Conservation (phyloP, 2,888 invertebrate species). For the Opisthograptis luteolata region DNA sequence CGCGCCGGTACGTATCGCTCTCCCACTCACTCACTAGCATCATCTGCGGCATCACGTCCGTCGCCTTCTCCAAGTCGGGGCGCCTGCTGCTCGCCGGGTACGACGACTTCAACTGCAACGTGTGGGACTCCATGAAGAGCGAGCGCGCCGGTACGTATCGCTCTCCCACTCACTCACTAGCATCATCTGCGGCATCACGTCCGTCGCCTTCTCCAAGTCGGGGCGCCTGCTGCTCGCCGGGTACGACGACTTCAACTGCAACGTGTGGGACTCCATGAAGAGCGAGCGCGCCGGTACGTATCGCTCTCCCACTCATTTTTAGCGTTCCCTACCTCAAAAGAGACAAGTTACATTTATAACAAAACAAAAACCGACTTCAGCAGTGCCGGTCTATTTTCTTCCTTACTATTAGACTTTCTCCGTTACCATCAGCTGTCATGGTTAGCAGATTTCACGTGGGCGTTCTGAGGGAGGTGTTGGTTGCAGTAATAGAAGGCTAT, state of each 20-base stretch:
- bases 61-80: constrained; percentile 99
- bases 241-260: constrained; percentile 99
- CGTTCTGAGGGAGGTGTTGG: too few relatives aligned
- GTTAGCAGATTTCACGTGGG: too few relatives aligned
- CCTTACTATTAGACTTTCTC: too few relatives aligned
- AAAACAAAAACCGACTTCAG: too few relatives aligned
- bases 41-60: constrained; percentile 99
- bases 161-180: too few relatives aligned
- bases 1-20: constrained; percentile 88
- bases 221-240: constrained; percentile 98
- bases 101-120: constrained; percentile 99
- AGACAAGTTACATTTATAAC: too few relatives aligned
- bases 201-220: constrained; percentile 99
- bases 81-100: constrained; percentile 98
- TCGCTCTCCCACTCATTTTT: too few relatives aligned
- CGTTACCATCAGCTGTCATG: too few relatives aligned
- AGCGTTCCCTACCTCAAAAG: too few relatives aligned
- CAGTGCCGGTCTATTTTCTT: too few relatives aligned
- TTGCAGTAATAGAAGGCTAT: too few relatives aligned
- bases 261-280: constrained; percentile 99
- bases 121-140: constrained; percentile 99
- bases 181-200: constrained; percentile 99
- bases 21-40: constrained; percentile 99
- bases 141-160: constrained; percentile 92
- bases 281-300: constrained; percentile 95